Evolutionary conservation across 2,113 vertebrate genomes (phyloP), one percentile per base, ranked within the genome.

Genomic region (Miniopterus natalensis): DNA sequence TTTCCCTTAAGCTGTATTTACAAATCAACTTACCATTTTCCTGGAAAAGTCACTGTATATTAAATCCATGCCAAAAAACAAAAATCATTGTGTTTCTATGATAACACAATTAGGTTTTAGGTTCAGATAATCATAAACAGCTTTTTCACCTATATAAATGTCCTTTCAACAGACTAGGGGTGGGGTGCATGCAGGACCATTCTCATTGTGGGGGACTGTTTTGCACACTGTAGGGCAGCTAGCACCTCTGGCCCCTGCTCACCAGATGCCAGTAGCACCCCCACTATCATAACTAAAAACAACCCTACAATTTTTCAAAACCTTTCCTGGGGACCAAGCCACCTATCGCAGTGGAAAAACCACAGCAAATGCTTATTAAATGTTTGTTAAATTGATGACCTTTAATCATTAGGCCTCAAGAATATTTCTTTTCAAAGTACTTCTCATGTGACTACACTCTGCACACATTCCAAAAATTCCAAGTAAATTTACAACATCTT

Each of bases 11-110:
- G 84, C 94, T 91, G 85, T 36, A 88, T 70, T 89, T 96, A 94
- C 15, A 96, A 94, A 95, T 96, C 65, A 80, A 92, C 89, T 95
- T 95, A 90, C 31, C 84, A 86, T 86, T 96, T 96, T 90, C 68
- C 79, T 83, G 74, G 92, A 93, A 97, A 97, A 92, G 83, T 93
- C 93, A 84, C 5, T 65, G 61, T 68, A 63, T 49, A 85, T 74
- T 70, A 88, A 95, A 88, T 75, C 12, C 23, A 95, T 75, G 80
- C 61, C 57, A 14, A 53, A 79, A 86, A 57, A 68, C 40, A 4
- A 92, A 84, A 80, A n/a, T 23, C 49, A 81, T 63, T 45, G 23
- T 91, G n/a, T 95, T 95, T 92, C 81, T 85, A 95, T 78, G 81
- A 92, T 87, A 92, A 57, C 36, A 92, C 27, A 92, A 94, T 68